Percentiles rank a stretch among this genome's conserved stretches.
These are phyloP conservation scores for Tryphoninae sp. DNA, from an alignment of 2,888 invertebrate genomes.

Conservation along the genomic window DNA sequence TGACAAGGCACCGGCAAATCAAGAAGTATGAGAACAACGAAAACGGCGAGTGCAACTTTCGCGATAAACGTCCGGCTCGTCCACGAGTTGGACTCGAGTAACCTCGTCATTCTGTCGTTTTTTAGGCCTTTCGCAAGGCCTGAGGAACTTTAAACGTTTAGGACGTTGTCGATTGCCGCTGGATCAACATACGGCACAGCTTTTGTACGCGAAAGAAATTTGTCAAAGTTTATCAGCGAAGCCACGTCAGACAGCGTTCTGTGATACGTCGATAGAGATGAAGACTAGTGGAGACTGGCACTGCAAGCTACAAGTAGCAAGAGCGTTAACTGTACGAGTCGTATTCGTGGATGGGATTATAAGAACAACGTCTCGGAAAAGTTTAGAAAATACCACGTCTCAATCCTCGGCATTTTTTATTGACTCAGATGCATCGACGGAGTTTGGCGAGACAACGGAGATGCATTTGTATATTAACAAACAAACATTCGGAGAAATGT, in stretches of 20 bases:
- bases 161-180: neutral
- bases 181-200: neutral
- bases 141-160: too few relatives aligned
- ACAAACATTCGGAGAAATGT: too few relatives aligned
- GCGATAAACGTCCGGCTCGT: conserved; percentile 53
- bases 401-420: too few relatives aligned
- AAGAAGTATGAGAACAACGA: conserved; percentile 76
- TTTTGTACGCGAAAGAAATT: neutral
- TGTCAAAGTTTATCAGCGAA: neutral
- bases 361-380: too few relatives aligned
- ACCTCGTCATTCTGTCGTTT: conserved; percentile 24
- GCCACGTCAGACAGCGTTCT: neutral
- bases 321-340: too few relatives aligned
- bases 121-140: neutral
- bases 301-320: neutral
- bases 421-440: too few relatives aligned
- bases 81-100: conserved; percentile 40
- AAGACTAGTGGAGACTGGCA: neutral
- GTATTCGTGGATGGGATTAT: too few relatives aligned
- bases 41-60: conserved; percentile 67
- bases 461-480: too few relatives aligned
- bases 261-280: neutral
- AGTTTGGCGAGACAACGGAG: too few relatives aligned
- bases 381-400: too few relatives aligned
- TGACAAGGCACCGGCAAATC: conserved; percentile 77